phyloP scores from a whole-genome alignment of 2,888 invertebrate genomes.

The Eristalis tenax region DNA sequence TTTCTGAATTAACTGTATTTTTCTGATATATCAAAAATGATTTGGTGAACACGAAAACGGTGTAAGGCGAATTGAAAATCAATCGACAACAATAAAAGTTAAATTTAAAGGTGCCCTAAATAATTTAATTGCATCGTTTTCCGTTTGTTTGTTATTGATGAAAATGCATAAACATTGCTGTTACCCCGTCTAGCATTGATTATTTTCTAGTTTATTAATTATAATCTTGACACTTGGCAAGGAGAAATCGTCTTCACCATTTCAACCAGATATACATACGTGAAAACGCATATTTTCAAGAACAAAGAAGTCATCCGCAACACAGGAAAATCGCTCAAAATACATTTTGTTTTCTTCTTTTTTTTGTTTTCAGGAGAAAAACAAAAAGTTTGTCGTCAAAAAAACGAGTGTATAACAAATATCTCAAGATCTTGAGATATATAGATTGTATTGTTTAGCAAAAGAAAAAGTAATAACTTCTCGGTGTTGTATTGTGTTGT shows the following conservation, averaged over 20 bases:
- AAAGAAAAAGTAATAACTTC: neutral
- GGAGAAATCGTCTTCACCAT: conserved; percentile 54
- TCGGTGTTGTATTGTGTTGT: conserved; percentile 15
- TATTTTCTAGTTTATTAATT: conserved; percentile 13
- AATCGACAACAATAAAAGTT: conserved; percentile 41
- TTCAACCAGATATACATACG: conserved; percentile 39
- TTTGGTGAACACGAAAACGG: conserved; percentile 40
- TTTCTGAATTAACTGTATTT: conserved; percentile 37
- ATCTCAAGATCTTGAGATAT: neutral
- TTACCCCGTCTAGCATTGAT: conserved; percentile 3
- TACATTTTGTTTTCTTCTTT: conserved; percentile 25
- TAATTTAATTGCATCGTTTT: neutral
- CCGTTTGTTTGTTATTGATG: conserved; percentile 29
- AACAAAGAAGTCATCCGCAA: conserved; percentile 67
- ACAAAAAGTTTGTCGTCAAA: conserved; percentile 21
- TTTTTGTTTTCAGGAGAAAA: conserved; percentile 51
- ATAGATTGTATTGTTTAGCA: neutral
- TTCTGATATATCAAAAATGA: conserved; percentile 29
- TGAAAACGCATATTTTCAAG: conserved; percentile 66
- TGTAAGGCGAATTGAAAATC: conserved; percentile 62
- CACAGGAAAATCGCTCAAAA: conserved; percentile 57
- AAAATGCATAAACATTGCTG: conserved; percentile 25
- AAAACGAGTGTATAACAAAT: conserved; percentile 32
- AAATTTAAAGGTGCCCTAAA: neutral
- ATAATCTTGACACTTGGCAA: conserved; percentile 37